Evolutionary conservation across 1,140 invertebrate species (phyloP), one percentile per base, ranked within the genome.

Genomic region (Solenopsis invicta): DNA sequence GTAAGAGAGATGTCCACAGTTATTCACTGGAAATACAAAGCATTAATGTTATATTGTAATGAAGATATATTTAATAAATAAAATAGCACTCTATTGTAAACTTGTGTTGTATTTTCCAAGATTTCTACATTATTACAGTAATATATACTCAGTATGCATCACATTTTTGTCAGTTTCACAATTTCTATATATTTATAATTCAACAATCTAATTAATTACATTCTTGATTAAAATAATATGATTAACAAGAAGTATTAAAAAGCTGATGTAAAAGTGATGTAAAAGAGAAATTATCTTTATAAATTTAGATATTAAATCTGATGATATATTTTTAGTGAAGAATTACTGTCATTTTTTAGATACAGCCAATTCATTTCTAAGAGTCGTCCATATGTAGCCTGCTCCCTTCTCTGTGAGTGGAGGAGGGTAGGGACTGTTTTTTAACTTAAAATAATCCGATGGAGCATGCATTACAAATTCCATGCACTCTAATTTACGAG

Each of bases 391-490:
- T 86, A 98, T 96, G 81, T 96, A 98, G 45, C 97, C 97, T 74
- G 91, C 95, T 61, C 96, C 96, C 88, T 95, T 95, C 91, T 97
- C 96, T 2, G 95, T 94, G 69, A 96, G 93, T 10, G 96, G 93
- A 0, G 96, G 94, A 0, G 97, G 97, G 93, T 98, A 99, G 0
- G 98, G 98, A 50, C 96, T 97, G 85, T 96, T 97, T 88, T 96
- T 97, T 16, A 97, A 95, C 92, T 97, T 97, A 92, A 97, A 99
- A 95, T 99, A 99, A 94, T 99, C 98, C 10, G 98, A 98, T 2
- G 98, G 98, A 2, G 98, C 98, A 93, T 98, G 98, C 97, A 99
- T 99, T 13, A 99, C 97, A 96, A 99, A 99, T 92, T 98, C 97
- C 97, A 99, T 97, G 86, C 96, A 98, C 71, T 98, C 97, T 67